Evolutionary conservation across 2,797 vertebrate species (phyloP).

Genomic region (Hydrolagus colliei): DNA sequence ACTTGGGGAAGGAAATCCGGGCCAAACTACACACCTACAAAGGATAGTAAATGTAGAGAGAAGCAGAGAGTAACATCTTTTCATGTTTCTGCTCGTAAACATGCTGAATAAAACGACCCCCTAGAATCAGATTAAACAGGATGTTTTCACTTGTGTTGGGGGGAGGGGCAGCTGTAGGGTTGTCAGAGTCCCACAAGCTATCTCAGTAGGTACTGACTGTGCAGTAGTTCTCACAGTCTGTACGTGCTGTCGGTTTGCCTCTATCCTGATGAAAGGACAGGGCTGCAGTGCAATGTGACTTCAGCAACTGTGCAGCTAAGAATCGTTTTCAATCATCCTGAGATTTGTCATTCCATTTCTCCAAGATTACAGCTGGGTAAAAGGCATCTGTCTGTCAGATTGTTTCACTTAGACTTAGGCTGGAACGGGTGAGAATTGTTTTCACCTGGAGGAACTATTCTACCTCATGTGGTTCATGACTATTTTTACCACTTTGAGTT

Average conservation of each 20-base stretch:
- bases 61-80: too few species aligned
- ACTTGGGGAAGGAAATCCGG: too few species aligned
- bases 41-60: too few species aligned
- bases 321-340: neutral
- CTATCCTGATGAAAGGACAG: neutral
- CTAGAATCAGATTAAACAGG: neutral
- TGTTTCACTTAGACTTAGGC: neutral
- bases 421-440: neutral
- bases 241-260: too few species aligned
- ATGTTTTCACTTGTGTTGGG: neutral
- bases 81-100: too few species aligned
- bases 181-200: too few species aligned
- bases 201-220: neutral
- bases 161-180: neutral
- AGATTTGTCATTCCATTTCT: conserved; percentile 6
- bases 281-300: neutral
- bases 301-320: neutral
- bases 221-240: neutral
- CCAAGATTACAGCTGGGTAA: neutral
- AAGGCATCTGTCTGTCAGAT: neutral
- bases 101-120: neutral
- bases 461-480: neutral
- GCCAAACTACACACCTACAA: too few species aligned
- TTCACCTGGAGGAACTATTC: neutral
- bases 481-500: neutral